Base-by-base conservation (phyloP, 2,113 vertebrate species). In the Malurus melanocephalus region DNA sequence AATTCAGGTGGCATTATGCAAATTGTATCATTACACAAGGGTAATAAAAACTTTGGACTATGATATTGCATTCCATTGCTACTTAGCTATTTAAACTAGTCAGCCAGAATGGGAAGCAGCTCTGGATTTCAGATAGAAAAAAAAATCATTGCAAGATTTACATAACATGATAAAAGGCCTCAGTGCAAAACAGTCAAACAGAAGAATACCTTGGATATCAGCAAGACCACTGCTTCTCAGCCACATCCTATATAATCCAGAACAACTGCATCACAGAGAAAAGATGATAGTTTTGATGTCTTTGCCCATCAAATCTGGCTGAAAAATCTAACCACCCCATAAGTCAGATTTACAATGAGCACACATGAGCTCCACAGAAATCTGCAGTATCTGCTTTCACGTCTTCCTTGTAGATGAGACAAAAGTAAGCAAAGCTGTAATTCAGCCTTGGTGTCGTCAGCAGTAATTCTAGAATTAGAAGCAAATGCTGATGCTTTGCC, bases 371-470 rank as follows among this genome's bases (percentile, higher is more conserved):
- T 48, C 15, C 79, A 65, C 30, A 87, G 60, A 78, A 93, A 84
- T 23, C 43, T 72, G 78, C 26, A 92, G 35, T 26, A 76, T 52
- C 35, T 85, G 64, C 55, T 84, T 87, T 84, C 75, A 77, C 3
- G 3, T 55, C 45, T 56, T 81, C 61, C 61, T 81, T 67, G 66
- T 20, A 81, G 53, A 59, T 48, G 38, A 94, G 65, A 90, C 28
- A 88, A 92, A 93, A 93, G 91, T 35, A 80, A 89, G 61, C 48
- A 86, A 86, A 88, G 40, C 45, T 28, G 67, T 88, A 86, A 90
- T 56, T 84, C 80, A 90, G 82, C 53, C n/a, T 64, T 74, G 38
- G 45, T 60, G 43, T 27, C 4, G 12, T 71, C 80, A 83, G 60
- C 76, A 88, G 48, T 26, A 87, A 85, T 83, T 80, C 79, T 23